Evolutionary conservation across 23 tunicate species (phyloP), one percentile per base, ranked within the genome.

Genomic region (Botrylloides violaceus): DNA sequence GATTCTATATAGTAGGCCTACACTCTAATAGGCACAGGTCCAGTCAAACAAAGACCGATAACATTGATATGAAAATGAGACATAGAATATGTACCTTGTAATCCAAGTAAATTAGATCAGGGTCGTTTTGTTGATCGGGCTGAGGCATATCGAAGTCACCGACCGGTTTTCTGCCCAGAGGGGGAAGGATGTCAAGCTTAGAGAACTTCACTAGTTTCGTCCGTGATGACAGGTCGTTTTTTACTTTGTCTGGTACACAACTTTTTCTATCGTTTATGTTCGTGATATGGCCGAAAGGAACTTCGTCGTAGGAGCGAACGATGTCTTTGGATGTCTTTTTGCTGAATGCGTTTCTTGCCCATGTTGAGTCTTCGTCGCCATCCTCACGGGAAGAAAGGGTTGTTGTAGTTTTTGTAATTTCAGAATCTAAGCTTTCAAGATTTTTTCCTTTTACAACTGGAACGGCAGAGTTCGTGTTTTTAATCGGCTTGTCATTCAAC

Each of bases 301-400:
- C 6, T 3, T 68, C 49, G 36, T 37, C 60, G 20, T 68, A 68
- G 1, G 74, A 39, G 5, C 30, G 56, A 18, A 68, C 74, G 0
- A 68, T 68, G 36, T 68, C 74, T 32, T 26, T 39, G 58, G 74
- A 68, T 12, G 57, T 43, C 1, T 19, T 22, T 2, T 2, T 56
- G 37, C 37, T 43, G 1, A 68, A n/a, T 32, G 74, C 74, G 28
- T 43, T 39, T 68, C 74, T 68, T 37, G 74, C 47, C 74, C 74
- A 68, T 26, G 36, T 23, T 1, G 74, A 35, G 20, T 68, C 74
- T 15, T 68, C 74, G 74, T 68, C 74, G 36, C 37, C 74, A 0
- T 68, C 74, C 3, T 36, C 74, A 37, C 4, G 5, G 6, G 12
- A 28, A 24, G 24, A 4, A 15, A 24, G 0, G 4, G 2, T 12